A percentile compares a stretch with the other conserved stretches of the same genome.
Conservation (phyloP, 2,888 invertebrate genomes). For the Teleogryllus oceanicus region DNA sequence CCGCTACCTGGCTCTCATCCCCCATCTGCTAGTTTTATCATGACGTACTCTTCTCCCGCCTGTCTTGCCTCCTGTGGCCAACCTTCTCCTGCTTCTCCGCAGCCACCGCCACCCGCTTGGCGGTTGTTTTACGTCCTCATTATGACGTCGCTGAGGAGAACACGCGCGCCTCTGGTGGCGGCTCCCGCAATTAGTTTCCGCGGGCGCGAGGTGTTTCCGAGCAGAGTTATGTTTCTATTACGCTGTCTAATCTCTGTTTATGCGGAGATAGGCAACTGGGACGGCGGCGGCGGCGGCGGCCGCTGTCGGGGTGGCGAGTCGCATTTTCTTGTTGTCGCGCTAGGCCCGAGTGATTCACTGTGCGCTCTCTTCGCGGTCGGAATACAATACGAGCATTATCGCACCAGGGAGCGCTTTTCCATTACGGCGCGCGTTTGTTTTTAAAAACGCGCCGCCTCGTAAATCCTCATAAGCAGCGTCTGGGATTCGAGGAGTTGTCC, state of each 20-base stretch:
- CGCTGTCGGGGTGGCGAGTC: background rate
- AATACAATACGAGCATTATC: conserved; percentile 18
- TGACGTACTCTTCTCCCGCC: no score
- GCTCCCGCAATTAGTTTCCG: background rate
- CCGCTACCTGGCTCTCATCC: no score
- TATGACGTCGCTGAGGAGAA: background rate
- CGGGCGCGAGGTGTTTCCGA: background rate
- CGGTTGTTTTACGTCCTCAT: background rate
- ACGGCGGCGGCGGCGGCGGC: background rate
- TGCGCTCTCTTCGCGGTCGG: background rate
- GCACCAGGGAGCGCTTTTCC: background rate
- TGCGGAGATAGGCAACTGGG: background rate
- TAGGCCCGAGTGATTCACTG: background rate
- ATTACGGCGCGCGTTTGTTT: background rate
- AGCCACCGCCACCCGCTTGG: background rate
- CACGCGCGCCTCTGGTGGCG: background rate
- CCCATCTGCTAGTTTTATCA: no score
- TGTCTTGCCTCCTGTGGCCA: no score
- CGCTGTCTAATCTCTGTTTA: conserved; percentile 10
- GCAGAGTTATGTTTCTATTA: conserved; percentile 4
- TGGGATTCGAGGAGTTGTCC: background rate
- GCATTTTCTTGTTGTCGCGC: background rate
- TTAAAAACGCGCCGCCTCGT: background rate
- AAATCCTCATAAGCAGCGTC: conserved; percentile 7
- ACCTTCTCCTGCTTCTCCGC: background rate